Evolutionary conservation across 2,797 vertebrate genomes (phyloP), one percentile per base, ranked within the genome.

Genomic region (Lepus oiostolus): DNA sequence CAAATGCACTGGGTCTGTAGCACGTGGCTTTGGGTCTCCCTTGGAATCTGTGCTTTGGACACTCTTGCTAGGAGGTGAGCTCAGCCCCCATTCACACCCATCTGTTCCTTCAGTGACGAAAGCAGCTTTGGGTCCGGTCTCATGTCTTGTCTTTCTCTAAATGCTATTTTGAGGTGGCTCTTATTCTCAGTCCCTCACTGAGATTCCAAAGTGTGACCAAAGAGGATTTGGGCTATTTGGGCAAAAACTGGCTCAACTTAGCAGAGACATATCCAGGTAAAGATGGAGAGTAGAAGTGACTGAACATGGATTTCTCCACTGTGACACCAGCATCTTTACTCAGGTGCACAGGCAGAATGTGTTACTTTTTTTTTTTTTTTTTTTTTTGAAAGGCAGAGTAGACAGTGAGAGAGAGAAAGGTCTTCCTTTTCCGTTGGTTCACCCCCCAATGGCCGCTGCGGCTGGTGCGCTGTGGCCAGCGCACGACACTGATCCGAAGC

Each of bases 341-440:
- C 82, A 82, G 83, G 88, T 86, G 54, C 74, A 83, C 91, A 93
- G 96, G 88, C 92, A 95, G 85, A 94, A 79, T 83, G 82, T 96
- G 94, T 97, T 94, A 63, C 21, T 42, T 42, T 42, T 42, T 42
- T 42, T 42, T 42, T 42, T 42, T n/a, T 42, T 42, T n/a, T n/a
- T n/a, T 42, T 42, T 42, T 42, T 42, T 42, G 42, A 42, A 4
- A 35, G 35, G 35, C 42, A 42, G 42, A 7, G 42, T 42, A 1
- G 42, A 42, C 1, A 42, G 42, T 7, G 42, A 42, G 42, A 42
- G 42, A 42, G 42, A 42, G 42, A 42, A 7, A 42, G 7, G 6
- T 42, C 42, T 42, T 42, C 42, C 42, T 42, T 42, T 42, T 42
- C 42, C 42, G 42, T 42, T 42, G 7, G 42, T 42, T 42, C 42